Conservation (phyloP, 2,888 invertebrate genomes). For the Archips crataeganus region DNA sequence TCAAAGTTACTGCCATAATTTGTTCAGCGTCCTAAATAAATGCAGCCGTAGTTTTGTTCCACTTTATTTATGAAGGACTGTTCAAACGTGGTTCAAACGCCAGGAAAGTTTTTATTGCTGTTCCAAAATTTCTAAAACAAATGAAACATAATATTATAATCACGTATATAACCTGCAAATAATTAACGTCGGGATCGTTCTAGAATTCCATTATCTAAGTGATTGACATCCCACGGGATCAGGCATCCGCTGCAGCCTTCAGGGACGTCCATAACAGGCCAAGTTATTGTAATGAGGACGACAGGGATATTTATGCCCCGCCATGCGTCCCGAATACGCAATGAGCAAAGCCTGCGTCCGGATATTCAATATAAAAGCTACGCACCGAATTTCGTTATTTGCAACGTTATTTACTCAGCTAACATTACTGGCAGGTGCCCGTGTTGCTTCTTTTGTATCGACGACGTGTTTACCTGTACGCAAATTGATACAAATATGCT, state of each 20-base stretch:
- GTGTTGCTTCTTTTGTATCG: slow-evolving; percentile 61
- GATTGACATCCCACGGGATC: slow-evolving; percentile 76
- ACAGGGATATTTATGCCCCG: slow-evolving; percentile 83
- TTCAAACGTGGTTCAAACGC: background rate
- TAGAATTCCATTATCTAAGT: slow-evolving; percentile 78
- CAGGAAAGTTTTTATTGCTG: background rate
- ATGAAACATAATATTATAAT: slow-evolving; percentile 18
- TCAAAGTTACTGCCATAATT: slow-evolving; percentile 3
- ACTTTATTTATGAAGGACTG: slow-evolving; percentile 7
- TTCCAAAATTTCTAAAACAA: slow-evolving; percentile 10
- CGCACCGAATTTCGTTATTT: slow-evolving; percentile 58
- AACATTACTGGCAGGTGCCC: slow-evolving; percentile 74
- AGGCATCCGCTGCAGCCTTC: slow-evolving; percentile 69
- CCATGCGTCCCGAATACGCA: slow-evolving; percentile 79
- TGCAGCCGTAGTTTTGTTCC: slow-evolving; percentile 1
- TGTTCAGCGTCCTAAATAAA: slow-evolving; percentile 8
- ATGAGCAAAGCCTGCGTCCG: slow-evolving; percentile 59
- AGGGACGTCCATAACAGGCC: slow-evolving; percentile 68
- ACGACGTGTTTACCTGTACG: slow-evolving; percentile 61
- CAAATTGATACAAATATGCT: slow-evolving; percentile 63
- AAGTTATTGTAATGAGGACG: slow-evolving; percentile 83
- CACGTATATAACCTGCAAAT: slow-evolving; percentile 54
- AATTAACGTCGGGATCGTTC: slow-evolving; percentile 67
- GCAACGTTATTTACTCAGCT: slow-evolving; percentile 67
- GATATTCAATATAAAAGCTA: slow-evolving; percentile 65